A percentile compares a stretch with the other conserved stretches of the same genome.
phyloP scores from a whole-genome alignment of 1,140 invertebrate species.

The Drosophila teissieri region DNA sequence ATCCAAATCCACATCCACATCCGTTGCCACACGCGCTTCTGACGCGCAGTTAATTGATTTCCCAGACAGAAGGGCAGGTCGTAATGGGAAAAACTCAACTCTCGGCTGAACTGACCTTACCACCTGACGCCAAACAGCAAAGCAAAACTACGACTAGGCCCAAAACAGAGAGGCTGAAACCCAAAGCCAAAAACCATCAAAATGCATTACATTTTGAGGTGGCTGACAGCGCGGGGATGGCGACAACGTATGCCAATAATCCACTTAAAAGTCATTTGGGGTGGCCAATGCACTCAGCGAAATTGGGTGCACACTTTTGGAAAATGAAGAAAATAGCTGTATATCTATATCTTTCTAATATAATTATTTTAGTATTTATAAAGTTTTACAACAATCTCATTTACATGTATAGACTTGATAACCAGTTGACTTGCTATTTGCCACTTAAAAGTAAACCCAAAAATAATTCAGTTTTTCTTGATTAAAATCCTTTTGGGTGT shows the following conservation, averaged over 20 bases:
- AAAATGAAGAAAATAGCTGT: background rate
- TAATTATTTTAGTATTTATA: too few species aligned
- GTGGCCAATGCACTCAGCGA: background rate
- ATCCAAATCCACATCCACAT: slow-evolving; percentile 31
- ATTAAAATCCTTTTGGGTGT: too few species aligned
- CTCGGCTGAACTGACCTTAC: slow-evolving; percentile 7
- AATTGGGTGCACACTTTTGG: background rate
- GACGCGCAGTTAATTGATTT: slow-evolving; percentile 79
- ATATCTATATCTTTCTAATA: background rate
- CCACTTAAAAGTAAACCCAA: too few species aligned
- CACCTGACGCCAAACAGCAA: slow-evolving; percentile 7
- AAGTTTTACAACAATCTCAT: too few species aligned
- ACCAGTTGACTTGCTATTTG: too few species aligned
- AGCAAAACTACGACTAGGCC: slow-evolving; percentile 18
- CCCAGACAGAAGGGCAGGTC: slow-evolving; percentile 41
- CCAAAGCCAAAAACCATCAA: slow-evolving; percentile 51
- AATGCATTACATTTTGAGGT: slow-evolving; percentile 41
- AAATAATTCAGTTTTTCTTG: too few species aligned
- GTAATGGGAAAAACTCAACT: slow-evolving; percentile 6
- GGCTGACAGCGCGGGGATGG: slow-evolving; percentile 3
- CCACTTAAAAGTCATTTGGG: slow-evolving; percentile 68
- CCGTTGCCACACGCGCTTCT: slow-evolving; percentile 59
- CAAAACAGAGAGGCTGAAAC: slow-evolving; percentile 18
- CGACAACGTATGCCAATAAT: slow-evolving; percentile 60
- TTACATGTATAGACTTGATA: background rate